These are phyloP conservation scores for Phortica variegata DNA, from an alignment of 1,140 invertebrate species.

Conservation along the genomic window DNA sequence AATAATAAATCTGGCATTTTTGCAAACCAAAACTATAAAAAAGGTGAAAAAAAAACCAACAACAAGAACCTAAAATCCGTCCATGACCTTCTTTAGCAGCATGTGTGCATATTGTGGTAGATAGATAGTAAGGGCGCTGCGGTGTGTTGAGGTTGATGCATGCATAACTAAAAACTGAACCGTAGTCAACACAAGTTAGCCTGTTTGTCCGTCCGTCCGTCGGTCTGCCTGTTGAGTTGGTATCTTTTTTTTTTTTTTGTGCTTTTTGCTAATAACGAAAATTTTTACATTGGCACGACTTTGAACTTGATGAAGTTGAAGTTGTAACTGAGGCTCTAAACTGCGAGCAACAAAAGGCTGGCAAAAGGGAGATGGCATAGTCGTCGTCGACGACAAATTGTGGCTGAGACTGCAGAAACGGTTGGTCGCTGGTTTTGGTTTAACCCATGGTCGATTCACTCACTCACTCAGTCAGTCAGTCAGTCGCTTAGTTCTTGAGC, in stretches of 20 bases:
- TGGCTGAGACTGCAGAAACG: too few species aligned
- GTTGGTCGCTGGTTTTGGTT: too few species aligned
- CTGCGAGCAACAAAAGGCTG: too few species aligned
- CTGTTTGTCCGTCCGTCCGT: too few species aligned
- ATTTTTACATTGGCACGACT: slow-evolving; percentile 42
- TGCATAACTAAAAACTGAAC: too few species aligned
- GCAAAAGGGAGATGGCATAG: too few species aligned
- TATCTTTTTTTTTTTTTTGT: slow-evolving; percentile 23
- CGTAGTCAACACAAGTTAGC: too few species aligned
- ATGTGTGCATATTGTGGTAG: slow-evolving; percentile 17
- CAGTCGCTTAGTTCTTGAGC: neutral
- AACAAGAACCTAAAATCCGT: slow-evolving; percentile 47
- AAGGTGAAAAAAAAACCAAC: slow-evolving; percentile 14
- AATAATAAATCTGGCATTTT: slow-evolving; percentile 49
- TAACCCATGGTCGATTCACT: too few species aligned
- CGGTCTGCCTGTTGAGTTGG: too few species aligned
- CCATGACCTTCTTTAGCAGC: slow-evolving; percentile 47
- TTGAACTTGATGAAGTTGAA: slow-evolving; percentile 39
- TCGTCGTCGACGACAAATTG: too few species aligned
- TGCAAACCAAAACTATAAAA: slow-evolving; percentile 40
- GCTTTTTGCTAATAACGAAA: slow-evolving; percentile 22
- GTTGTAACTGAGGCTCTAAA: too few species aligned
- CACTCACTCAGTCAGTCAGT: neutral
- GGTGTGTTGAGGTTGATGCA: slow-evolving; percentile 27
- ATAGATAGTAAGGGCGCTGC: too few species aligned